A percentile compares a stretch with the other conserved stretches of the same genome.
Conservation (phyloP, 2,888 invertebrate genomes). For the Nomada lathburiana region DNA sequence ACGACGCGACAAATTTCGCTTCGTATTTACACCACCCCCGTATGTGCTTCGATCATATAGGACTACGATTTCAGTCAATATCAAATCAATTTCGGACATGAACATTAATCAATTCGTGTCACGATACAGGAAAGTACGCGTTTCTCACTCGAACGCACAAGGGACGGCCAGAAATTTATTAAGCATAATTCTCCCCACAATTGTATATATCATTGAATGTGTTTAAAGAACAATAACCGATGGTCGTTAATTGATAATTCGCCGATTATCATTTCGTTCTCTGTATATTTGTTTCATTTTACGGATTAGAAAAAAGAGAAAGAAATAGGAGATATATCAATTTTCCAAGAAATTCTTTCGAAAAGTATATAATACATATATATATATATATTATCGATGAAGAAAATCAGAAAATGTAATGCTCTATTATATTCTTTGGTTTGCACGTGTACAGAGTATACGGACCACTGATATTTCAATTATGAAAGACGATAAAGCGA, state of each 20-base stretch:
- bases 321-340: too few relatives aligned
- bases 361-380: too few relatives aligned
- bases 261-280: constrained; percentile 13
- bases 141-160: constrained; percentile 20
- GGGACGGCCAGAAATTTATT: constrained; percentile 31
- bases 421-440: constrained; percentile 14
- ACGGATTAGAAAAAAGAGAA: too few relatives aligned
- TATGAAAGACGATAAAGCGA: neutral
- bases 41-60: constrained; percentile 55
- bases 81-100: constrained; percentile 43
- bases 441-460: neutral
- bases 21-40: constrained; percentile 42
- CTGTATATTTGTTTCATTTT: too few relatives aligned
- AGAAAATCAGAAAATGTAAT: neutral
- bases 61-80: constrained; percentile 65
- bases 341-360: neutral
- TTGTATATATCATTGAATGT: constrained; percentile 40
- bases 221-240: constrained; percentile 29
- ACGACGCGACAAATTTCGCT: constrained; percentile 30
- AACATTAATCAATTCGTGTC: constrained; percentile 37
- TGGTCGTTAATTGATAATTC: constrained; percentile 32
- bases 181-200: constrained; percentile 25
- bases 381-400: neutral
- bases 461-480: too few relatives aligned
- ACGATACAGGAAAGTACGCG: constrained; percentile 43